A percentile compares a stretch with the other conserved stretches of the same genome.
Evolutionary conservation across 2,113 vertebrate genomes (phyloP).

Genomic region (Saguinus midas): DNA sequence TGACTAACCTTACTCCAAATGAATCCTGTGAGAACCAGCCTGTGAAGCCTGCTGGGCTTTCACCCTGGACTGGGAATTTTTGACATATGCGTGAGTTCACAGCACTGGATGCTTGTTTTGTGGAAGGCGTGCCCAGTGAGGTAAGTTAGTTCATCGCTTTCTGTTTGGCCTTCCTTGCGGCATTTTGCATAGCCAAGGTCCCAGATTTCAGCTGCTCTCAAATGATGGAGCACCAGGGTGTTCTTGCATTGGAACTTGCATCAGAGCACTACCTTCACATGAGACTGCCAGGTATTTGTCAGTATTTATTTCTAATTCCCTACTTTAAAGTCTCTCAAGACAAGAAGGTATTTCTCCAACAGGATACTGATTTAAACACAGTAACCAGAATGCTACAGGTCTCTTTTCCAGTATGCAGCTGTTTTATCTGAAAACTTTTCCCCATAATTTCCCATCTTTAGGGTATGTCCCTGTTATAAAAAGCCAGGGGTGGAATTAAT

Average conservation of each 20-base stretch:
- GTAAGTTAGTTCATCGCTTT: not conserved
- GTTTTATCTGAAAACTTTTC: not conserved
- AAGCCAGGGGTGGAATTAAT: accelerated
- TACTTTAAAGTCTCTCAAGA: not conserved
- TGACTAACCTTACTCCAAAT: no score
- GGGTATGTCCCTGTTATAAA: accelerated
- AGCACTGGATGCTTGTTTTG: not conserved
- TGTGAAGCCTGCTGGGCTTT: not conserved
- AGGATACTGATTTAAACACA: not conserved
- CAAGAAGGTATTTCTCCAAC: not conserved
- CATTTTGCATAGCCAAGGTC: accelerated
- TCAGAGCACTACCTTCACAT: not conserved
- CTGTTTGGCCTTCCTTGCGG: not conserved
- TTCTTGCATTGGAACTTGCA: not conserved
- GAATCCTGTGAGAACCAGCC: not conserved
- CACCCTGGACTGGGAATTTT: accelerated
- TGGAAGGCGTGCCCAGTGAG: no score
- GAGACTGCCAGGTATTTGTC: not conserved
- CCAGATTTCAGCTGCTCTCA: not conserved
- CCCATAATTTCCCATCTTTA: not conserved
- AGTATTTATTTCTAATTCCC: not conserved
- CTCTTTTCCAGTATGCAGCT: not conserved
- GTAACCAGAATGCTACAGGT: no score
- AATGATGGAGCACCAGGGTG: not conserved
- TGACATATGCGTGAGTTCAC: accelerated